These are phyloP conservation scores for Entelurus aequoreus DNA, from an alignment of 2,113 vertebrate species.

Conservation along the genomic window DNA sequence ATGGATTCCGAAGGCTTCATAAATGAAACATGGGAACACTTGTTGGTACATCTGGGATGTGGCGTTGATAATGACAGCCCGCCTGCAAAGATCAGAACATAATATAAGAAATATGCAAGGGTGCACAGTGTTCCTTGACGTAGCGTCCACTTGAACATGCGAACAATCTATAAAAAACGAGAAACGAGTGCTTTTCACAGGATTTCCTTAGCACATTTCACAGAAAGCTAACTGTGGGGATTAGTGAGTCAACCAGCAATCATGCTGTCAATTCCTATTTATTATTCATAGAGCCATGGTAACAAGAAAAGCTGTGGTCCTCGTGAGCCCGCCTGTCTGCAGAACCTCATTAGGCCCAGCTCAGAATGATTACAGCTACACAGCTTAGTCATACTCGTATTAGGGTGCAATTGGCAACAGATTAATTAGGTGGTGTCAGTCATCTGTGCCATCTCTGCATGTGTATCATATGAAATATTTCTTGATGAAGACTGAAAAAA, in stretches of 20 bases:
- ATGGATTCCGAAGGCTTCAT: constrained; percentile 31
- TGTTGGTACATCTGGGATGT: constrained; percentile 43
- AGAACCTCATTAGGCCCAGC: constrained; percentile 19
- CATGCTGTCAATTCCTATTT: constrained; percentile 27
- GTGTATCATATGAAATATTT: neutral
- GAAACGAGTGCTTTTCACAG: neutral
- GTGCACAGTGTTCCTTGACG: neutral
- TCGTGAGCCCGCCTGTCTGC: constrained; percentile 17
- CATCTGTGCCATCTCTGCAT: neutral
- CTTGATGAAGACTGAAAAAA: neutral
- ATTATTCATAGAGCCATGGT: constrained; percentile 30
- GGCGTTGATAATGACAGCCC: constrained; percentile 39
- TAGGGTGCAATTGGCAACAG: constrained; percentile 2
- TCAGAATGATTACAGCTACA: constrained; percentile 9
- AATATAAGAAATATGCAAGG: neutral
- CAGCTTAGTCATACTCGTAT: neutral
- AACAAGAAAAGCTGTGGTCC: constrained; percentile 11
- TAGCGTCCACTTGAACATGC: neutral
- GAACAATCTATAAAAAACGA: neutral
- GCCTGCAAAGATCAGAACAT: neutral
- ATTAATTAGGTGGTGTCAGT: neutral
- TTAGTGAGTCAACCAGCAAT: constrained; percentile 17
- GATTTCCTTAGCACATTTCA: neutral
- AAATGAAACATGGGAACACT: constrained; percentile 42
- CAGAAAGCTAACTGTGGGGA: neutral